Conservation (phyloP, 2,888 invertebrate species). For the Sphaeridia pumilis region DNA sequence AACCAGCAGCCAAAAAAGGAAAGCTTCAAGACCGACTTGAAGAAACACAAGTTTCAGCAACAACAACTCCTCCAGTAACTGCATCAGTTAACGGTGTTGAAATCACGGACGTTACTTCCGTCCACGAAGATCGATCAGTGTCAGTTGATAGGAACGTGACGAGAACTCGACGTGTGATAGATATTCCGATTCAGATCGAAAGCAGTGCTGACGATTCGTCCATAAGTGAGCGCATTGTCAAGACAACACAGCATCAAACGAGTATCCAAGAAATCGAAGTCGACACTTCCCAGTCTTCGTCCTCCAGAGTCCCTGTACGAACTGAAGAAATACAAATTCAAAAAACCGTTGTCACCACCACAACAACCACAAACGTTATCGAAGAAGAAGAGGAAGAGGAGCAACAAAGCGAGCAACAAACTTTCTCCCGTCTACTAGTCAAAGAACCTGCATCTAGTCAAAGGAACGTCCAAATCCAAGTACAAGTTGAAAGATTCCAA, state of each 20-base stretch:
- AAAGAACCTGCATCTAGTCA: too few relatives aligned
- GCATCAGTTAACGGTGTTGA: slow-evolving; percentile 17
- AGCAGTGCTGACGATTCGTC: slow-evolving; percentile 13
- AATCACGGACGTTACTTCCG: slow-evolving; percentile 13
- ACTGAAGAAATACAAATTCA: slow-evolving; percentile 1
- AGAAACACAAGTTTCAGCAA: slow-evolving; percentile 9
- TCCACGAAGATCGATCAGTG: slow-evolving; percentile 11
- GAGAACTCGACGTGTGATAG: slow-evolving; percentile 9
- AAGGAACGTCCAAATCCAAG: background rate
- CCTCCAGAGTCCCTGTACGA: background rate
- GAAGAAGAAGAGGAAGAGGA: background rate
- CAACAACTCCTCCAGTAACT: too few relatives aligned
- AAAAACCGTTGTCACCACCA: background rate
- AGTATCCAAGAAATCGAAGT: background rate
- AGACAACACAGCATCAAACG: background rate
- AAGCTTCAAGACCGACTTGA: slow-evolving; percentile 7
- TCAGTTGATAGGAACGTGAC: slow-evolving; percentile 9
- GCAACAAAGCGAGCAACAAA: background rate
- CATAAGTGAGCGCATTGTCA: slow-evolving; percentile 6
- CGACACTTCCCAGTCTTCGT: background rate
- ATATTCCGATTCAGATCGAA: slow-evolving; percentile 17
- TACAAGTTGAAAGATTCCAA: slow-evolving; percentile 6
- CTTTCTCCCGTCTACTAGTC: too few relatives aligned
- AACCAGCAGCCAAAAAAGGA: slow-evolving; percentile 12
- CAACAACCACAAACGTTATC: too few relatives aligned